Percentiles rank a stretch among this genome's conserved stretches.
Conservation (phyloP, 2,888 invertebrate genomes). For the Drosophila hawaiiensis region DNA sequence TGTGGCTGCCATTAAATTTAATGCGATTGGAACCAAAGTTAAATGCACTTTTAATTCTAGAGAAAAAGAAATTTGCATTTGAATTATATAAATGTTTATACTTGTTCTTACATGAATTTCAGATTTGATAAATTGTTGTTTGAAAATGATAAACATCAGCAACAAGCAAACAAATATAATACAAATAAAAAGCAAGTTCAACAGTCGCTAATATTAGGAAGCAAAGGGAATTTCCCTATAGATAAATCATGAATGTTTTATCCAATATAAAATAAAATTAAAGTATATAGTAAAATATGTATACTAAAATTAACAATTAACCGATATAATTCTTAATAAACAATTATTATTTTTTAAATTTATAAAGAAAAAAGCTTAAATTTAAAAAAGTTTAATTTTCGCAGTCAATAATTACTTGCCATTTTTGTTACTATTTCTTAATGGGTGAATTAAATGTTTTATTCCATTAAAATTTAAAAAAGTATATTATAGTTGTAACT, state of each 20-base stretch:
- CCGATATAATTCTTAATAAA: neutral
- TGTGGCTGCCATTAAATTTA: constrained; percentile 25
- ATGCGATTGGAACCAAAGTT: constrained; percentile 38
- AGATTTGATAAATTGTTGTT: neutral
- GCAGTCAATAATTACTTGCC: neutral
- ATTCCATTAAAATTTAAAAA: neutral
- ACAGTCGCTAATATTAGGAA: neutral
- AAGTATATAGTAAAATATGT: no score
- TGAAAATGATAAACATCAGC: neutral
- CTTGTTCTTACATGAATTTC: neutral
- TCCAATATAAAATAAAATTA: neutral
- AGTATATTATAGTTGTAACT: neutral
- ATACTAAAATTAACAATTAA: neutral
- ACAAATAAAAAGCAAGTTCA: neutral
- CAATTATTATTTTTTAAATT: neutral
- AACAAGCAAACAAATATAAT: neutral
- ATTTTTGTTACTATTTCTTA: no score
- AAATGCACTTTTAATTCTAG: constrained; percentile 42
- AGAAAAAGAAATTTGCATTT: neutral
- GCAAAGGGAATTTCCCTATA: no score
- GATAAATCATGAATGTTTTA: neutral
- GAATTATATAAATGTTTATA: neutral
- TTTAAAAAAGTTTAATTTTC: no score
- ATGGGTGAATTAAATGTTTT: no score
- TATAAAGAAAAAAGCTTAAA: no score